A percentile compares a stretch with the other conserved stretches of the same genome.
Evolutionary conservation across 2,888 invertebrate genomes (phyloP).

Genomic region (Sepiola atlantica): DNA sequence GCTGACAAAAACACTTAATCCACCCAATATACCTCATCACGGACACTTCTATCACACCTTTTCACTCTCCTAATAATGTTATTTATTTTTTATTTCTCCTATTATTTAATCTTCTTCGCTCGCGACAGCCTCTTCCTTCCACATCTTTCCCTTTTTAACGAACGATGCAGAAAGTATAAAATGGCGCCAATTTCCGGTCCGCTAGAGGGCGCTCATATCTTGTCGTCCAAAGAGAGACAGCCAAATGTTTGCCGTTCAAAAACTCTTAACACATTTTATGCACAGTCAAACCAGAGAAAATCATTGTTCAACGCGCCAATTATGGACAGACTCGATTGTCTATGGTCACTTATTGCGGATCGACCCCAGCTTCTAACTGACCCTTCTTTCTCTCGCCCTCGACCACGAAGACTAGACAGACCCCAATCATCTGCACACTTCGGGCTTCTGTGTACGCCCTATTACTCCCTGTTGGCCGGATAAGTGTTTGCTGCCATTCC

Average conservation of each 20-base stretch:
- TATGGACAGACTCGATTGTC: neutral
- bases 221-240: neutral
- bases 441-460: neutral
- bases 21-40: neutral
- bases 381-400: neutral
- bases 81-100: neutral
- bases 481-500: constrained; percentile 32
- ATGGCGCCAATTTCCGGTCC: neutral
- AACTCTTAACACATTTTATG: neutral
- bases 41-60: neutral
- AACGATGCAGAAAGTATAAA: neutral
- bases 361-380: neutral
- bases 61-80: neutral
- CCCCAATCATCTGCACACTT: neutral
- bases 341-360: neutral
- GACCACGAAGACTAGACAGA: neutral
- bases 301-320: neutral
- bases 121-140: neutral
- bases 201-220: neutral
- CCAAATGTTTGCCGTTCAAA: neutral
- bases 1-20: neutral
- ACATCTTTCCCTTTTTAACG: neutral
- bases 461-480: neutral
- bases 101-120: neutral
- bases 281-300: neutral